phyloP scores from a whole-genome alignment of 2,113 vertebrate genomes.

The Salvelinus fontinalis region DNA sequence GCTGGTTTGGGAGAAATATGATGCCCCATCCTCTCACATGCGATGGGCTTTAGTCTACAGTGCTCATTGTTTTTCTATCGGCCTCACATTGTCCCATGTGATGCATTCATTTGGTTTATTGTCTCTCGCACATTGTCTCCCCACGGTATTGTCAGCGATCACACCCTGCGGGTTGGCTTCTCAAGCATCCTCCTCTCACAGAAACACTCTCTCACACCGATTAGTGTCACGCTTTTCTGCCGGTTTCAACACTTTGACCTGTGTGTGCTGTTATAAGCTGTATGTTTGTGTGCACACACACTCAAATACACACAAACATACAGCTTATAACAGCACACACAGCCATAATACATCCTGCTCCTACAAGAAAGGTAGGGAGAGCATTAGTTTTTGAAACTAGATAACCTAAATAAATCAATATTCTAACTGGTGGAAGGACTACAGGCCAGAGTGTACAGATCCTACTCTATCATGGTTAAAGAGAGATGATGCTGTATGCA shows the following conservation, averaged over 20 bases:
- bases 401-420: slow-evolving; percentile 37
- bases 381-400: slow-evolving; percentile 33
- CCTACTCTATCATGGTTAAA: neutral
- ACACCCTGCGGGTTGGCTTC: neutral
- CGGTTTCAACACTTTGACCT: no score
- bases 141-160: neutral
- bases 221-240: no score
- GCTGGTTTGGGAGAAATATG: no score
- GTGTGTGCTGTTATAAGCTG: no score
- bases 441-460: neutral
- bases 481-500: neutral
- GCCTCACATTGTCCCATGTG: neutral
- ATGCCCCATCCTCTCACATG: no score
- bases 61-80: no score
- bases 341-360: slow-evolving; percentile 1
- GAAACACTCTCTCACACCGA: no score
- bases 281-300: neutral
- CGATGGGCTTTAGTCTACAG: no score
- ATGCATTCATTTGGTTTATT: neutral
- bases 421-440: slow-evolving; percentile 1
- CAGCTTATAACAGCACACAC: neutral
- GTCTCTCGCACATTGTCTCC: neutral
- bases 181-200: no score
- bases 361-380: slow-evolving; percentile 7
- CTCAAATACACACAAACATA: neutral